Percentiles rank a stretch among this genome's conserved stretches.
Conservation (phyloP, 2,797 vertebrate species). For the Peromyscus aztecus region DNA sequence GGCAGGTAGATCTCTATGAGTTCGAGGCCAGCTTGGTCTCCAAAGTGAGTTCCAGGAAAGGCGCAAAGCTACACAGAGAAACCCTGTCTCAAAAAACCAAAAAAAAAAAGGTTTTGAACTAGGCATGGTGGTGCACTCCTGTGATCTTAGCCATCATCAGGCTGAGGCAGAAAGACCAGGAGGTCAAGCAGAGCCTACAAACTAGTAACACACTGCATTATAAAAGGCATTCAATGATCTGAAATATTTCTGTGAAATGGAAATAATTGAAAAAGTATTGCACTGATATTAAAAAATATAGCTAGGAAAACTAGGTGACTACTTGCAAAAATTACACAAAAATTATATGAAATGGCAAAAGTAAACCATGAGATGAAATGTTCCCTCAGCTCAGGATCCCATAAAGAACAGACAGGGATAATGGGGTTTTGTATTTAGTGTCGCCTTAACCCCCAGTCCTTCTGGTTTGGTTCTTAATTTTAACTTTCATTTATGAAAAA, state of each 20-base stretch:
- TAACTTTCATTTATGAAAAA: background rate
- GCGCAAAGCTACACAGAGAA: too few relatives aligned
- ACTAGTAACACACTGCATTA: background rate
- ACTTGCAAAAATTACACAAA: constrained; percentile 8
- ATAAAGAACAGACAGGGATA: background rate
- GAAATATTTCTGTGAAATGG: background rate
- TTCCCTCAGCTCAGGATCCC: background rate
- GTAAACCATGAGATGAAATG: background rate
- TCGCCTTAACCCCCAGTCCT: background rate
- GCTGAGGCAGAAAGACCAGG: background rate
- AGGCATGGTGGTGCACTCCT: background rate
- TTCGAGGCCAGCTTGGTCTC: too few relatives aligned
- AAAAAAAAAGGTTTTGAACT: background rate
- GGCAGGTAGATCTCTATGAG: too few relatives aligned
- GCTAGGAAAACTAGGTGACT: background rate
- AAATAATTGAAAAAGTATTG: background rate
- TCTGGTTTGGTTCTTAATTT: background rate
- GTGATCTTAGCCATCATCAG: background rate
- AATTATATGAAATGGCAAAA: constrained; percentile 23
- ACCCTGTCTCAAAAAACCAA: too few relatives aligned
- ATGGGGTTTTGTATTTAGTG: background rate
- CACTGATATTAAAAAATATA: background rate
- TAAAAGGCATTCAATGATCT: background rate
- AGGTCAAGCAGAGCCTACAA: background rate
- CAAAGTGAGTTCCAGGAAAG: too few relatives aligned